Percentiles rank a stretch among this genome's conserved stretches.
phyloP scores from a whole-genome alignment of 37 sponge, comb jelly and placozoan species.

The Chondrilla cf. caribensis region DNA sequence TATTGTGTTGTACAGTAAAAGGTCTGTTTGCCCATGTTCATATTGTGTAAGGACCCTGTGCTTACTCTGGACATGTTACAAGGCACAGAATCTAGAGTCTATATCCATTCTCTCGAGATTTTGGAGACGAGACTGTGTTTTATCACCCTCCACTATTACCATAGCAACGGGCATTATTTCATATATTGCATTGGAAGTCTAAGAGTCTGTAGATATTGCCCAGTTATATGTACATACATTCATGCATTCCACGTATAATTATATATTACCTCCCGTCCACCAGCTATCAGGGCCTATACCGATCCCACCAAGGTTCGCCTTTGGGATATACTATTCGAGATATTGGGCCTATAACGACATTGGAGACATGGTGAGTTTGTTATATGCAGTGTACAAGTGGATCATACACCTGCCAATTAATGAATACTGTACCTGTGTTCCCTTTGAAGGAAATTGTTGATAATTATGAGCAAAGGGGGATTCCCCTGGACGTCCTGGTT shows the following conservation, averaged over 20 bases:
- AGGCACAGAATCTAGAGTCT: too few species aligned
- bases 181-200: too few species aligned
- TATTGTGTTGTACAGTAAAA: too few species aligned
- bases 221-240: too few species aligned
- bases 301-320: conserved; percentile 71
- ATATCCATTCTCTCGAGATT: too few species aligned
- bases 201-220: too few species aligned
- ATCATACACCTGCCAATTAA: not conserved
- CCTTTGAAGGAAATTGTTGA: conserved; percentile 39
- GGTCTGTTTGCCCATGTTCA: too few species aligned
- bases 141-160: too few species aligned
- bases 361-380: conserved; percentile 48
- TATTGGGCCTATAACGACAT: conserved; percentile 78
- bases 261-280: not conserved
- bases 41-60: too few species aligned
- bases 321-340: conserved; percentile 74
- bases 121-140: too few species aligned
- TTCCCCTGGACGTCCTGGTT: conserved; percentile 68
- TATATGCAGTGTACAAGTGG: not conserved
- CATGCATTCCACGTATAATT: not conserved
- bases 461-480: conserved; percentile 38
- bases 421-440: not conserved
- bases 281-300: conserved; percentile 61
- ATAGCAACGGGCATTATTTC: too few species aligned
- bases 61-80: too few species aligned